Evolutionary conservation across 2,113 vertebrate species (phyloP).

Genomic region (Jacana jacana): DNA sequence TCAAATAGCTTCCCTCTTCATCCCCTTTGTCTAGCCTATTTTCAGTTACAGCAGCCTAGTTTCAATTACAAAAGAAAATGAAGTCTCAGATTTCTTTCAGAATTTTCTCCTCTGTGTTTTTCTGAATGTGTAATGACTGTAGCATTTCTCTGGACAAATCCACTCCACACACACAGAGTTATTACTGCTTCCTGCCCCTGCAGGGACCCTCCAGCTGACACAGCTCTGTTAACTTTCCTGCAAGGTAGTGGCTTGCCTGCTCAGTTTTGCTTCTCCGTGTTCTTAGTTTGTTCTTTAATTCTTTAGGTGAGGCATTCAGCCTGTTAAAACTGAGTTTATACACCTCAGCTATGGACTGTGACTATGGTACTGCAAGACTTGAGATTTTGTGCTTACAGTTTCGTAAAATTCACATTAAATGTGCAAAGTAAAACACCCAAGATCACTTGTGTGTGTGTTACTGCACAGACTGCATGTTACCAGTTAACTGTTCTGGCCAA

Average conservation of each 20-base stretch:
- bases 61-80: neutral
- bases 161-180: neutral
- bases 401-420: neutral
- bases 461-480: neutral
- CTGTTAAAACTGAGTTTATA: neutral
- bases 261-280: neutral
- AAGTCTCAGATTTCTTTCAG: neutral
- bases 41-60: neutral
- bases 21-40: neutral
- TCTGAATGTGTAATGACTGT: neutral
- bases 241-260: neutral
- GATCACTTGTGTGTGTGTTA: neutral
- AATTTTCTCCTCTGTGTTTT: neutral
- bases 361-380: neutral
- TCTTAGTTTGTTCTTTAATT: neutral
- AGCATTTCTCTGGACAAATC: neutral
- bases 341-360: neutral
- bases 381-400: neutral
- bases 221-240: neutral
- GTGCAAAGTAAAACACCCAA: neutral
- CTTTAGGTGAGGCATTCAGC: neutral
- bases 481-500: neutral
- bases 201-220: neutral
- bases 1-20: neutral
- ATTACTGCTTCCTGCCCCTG: neutral